Evolutionary conservation across 92 coral and sea anemone genomes (phyloP).

Genomic region (Zoanthus sansibaricus): DNA sequence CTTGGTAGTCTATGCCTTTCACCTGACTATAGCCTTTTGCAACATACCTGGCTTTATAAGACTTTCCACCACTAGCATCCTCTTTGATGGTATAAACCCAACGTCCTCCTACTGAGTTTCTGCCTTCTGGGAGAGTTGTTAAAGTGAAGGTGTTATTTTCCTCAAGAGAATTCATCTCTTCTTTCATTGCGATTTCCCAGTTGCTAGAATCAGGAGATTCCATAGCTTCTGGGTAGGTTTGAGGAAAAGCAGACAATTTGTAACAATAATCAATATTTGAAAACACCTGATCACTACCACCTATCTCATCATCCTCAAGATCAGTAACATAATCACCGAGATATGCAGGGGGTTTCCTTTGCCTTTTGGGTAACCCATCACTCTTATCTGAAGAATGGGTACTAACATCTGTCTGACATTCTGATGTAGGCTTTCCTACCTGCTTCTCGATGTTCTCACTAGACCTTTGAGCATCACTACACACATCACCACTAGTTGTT

Average conservation of each 20-base stretch:
- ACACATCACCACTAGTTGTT: slow-evolving; percentile 12
- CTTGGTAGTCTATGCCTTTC: slow-evolving; percentile 43
- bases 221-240: slow-evolving; percentile 34
- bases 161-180: slow-evolving; percentile 39
- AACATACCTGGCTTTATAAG: slow-evolving; percentile 41
- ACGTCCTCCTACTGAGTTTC: slow-evolving; percentile 41
- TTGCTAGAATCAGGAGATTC: slow-evolving; percentile 33
- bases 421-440: slow-evolving; percentile 25
- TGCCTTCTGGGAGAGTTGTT: slow-evolving; percentile 39
- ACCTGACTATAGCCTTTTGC: slow-evolving; percentile 53
- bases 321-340: slow-evolving; percentile 55
- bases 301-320: slow-evolving; percentile 28
- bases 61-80: background rate
- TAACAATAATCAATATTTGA: slow-evolving; percentile 33
- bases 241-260: background rate
- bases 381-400: slow-evolving; percentile 30
- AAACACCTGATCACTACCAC: slow-evolving; percentile 33
- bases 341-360: slow-evolving; percentile 51
- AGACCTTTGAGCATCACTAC: slow-evolving; percentile 30
- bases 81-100: slow-evolving; percentile 42
- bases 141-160: slow-evolving; percentile 49
- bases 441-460: slow-evolving; percentile 26
- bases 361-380: slow-evolving; percentile 20
- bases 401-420: slow-evolving; percentile 23
- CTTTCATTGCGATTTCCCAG: slow-evolving; percentile 42